Evolutionary conservation across 2,113 vertebrate genomes (phyloP), one percentile per base, ranked within the genome.

Genomic region (Solenodon paradoxus): DNA sequence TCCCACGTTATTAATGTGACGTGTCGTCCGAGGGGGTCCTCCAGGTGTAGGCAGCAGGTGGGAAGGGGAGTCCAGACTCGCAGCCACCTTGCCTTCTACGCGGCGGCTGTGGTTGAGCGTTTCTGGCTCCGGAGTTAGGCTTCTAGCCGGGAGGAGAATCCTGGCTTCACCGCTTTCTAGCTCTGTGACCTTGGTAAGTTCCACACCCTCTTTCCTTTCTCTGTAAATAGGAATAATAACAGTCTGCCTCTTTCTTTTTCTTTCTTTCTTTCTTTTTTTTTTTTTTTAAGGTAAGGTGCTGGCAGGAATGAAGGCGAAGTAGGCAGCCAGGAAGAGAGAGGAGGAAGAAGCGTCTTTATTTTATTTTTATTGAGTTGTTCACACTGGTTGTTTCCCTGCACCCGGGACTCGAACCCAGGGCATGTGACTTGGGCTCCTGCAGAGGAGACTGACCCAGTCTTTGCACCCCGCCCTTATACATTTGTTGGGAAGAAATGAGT

Each of bases 181-280:
- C n/a, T n/a, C n/a, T n/a, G n/a, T 92, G 96, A 97, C 96, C 92
- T 94, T 97, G 96, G 28, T 84, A 49, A 83, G 82, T 90, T 63
- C 5, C 77, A 79, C 8, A 28, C 1, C 49, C 32, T 81, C 22
- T 40, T 61, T 90, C 51, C 79, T 88, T 5, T 24, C 7, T 72
- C 17, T 38, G 17, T 55, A 40, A 22, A 5, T 16, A 75, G 59
- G 88, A 35, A 24, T 82, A 63, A 32, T 38, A 30, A 2, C 24
- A 28, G 77, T 57, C 42, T 42, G 0, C 40, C 38, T 30, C 30
- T n/a, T n/a, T n/a, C n/a, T n/a, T n/a, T n/a, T n/a, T n/a, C n/a
- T n/a, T n/a, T n/a, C n/a, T n/a, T n/a, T n/a, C n/a, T n/a, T n/a
- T n/a, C n/a, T n/a, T n/a, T n/a, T n/a, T n/a, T n/a, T n/a, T n/a